These are phyloP conservation scores for Garrulus glandarius DNA, from an alignment of 2,797 vertebrate species.

Conservation along the genomic window DNA sequence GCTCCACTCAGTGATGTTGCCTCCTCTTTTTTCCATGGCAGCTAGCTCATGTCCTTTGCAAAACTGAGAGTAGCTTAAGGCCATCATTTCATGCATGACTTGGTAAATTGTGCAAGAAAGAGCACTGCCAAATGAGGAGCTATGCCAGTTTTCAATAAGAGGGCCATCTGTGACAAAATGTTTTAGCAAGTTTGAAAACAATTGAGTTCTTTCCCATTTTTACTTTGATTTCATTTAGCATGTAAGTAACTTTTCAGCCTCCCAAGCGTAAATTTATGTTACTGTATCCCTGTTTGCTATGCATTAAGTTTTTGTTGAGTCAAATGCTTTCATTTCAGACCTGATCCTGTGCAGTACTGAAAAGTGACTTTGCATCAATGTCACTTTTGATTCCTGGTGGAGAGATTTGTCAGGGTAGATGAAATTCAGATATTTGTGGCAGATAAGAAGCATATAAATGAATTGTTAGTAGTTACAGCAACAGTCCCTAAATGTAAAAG, in stretches of 20 bases:
- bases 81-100: conserved; percentile 63
- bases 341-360: not conserved
- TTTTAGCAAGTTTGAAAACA: conserved; percentile 37
- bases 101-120: conserved; percentile 65
- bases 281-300: not conserved
- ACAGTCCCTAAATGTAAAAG: not conserved
- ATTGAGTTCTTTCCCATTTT: not conserved
- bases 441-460: not conserved
- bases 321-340: not conserved
- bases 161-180: conserved; percentile 73
- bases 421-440: not conserved
- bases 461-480: not conserved
- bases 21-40: not conserved
- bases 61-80: conserved; percentile 54
- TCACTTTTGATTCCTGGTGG: not conserved
- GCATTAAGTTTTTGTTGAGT: not conserved
- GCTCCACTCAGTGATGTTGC: not conserved
- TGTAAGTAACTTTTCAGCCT: not conserved
- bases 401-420: not conserved
- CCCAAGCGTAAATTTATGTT: not conserved
- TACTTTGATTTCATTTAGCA: not conserved
- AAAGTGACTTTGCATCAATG: not conserved
- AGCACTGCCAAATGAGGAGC: conserved; percentile 60
- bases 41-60: conserved; percentile 51
- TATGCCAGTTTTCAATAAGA: conserved; percentile 64